Conservation (phyloP, 2,888 invertebrate species). For the Caenorhabditis sulstoni region DNA sequence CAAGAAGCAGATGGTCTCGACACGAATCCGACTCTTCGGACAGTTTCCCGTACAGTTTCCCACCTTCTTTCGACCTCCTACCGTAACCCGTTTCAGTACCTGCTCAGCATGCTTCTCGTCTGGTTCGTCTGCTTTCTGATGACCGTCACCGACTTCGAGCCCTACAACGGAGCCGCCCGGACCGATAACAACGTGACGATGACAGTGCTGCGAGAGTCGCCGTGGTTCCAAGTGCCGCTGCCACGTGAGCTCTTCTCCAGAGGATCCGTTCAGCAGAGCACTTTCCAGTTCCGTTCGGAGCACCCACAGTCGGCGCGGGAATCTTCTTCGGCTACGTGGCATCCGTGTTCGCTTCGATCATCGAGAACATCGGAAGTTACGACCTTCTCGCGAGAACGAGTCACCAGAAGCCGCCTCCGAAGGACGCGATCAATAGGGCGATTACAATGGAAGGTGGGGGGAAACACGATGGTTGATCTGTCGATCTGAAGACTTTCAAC, state of each 20-base stretch:
- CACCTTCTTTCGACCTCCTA: too few relatives aligned
- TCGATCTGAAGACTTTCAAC: constrained; percentile 1
- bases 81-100: constrained; percentile 64
- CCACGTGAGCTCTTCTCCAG: constrained; percentile 66
- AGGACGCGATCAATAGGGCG: constrained; percentile 73
- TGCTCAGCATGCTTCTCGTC: constrained; percentile 69
- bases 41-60: constrained; percentile 72
- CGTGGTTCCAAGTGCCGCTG: constrained; percentile 75
- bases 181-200: constrained; percentile 73
- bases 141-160: constrained; percentile 70
- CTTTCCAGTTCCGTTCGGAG: constrained; percentile 73
- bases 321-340: constrained; percentile 75
- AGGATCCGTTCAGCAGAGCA: neutral
- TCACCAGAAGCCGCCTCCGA: constrained; percentile 71
- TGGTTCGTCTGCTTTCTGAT: constrained; percentile 73
- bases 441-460: constrained; percentile 74
- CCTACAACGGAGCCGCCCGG: constrained; percentile 65
- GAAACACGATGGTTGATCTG: neutral
- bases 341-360: constrained; percentile 70
- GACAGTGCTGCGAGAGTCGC: constrained; percentile 65
- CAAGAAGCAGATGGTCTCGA: constrained; percentile 52
- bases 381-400: constrained; percentile 67
- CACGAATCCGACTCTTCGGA: constrained; percentile 70
- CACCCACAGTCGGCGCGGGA: constrained; percentile 67
- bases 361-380: constrained; percentile 74